phyloP scores from a whole-genome alignment of 2,888 invertebrate genomes.

The Ochropleura leucogaster region DNA sequence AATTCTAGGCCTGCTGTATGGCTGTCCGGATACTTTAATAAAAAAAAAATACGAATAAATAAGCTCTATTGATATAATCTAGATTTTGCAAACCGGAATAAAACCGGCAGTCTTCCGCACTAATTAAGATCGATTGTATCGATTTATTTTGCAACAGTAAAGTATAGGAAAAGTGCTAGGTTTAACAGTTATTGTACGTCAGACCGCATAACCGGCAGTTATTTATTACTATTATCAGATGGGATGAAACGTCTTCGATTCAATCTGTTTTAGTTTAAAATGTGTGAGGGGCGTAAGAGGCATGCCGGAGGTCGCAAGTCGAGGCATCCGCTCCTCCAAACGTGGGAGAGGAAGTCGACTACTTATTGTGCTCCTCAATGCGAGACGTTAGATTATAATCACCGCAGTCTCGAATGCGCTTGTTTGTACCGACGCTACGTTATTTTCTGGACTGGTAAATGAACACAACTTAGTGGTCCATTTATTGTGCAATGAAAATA shows the following conservation, averaged over 20 bases:
- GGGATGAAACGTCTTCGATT: slow-evolving; percentile 50
- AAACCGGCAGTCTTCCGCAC: slow-evolving; percentile 29
- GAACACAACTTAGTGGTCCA: slow-evolving; percentile 42
- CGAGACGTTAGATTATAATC: slow-evolving; percentile 85
- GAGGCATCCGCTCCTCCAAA: slow-evolving; percentile 85
- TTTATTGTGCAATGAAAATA: slow-evolving; percentile 28
- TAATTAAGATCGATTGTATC: slow-evolving; percentile 35
- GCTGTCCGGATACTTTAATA: slow-evolving; percentile 2
- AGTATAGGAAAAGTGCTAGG: slow-evolving; percentile 14
- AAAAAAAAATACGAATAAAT: not conserved
- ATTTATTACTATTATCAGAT: slow-evolving; percentile 25
- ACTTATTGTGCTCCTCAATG: slow-evolving; percentile 90
- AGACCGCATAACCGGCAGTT: slow-evolving; percentile 23
- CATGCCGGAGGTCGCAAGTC: slow-evolving; percentile 84
- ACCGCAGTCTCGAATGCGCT: slow-evolving; percentile 71
- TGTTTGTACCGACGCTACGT: slow-evolving; percentile 67
- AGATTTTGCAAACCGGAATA: slow-evolving; percentile 23
- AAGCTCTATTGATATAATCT: slow-evolving; percentile 13
- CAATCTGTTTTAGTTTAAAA: slow-evolving; percentile 67
- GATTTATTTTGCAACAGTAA: slow-evolving; percentile 42
- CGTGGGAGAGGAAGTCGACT: slow-evolving; percentile 89
- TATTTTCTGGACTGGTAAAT: slow-evolving; percentile 69
- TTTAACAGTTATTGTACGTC: slow-evolving; percentile 1
- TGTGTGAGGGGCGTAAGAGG: slow-evolving; percentile 75
- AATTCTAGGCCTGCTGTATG: not conserved